phyloP scores from a whole-genome alignment of 2,888 invertebrate species.

The Epicampocera succincta region DNA sequence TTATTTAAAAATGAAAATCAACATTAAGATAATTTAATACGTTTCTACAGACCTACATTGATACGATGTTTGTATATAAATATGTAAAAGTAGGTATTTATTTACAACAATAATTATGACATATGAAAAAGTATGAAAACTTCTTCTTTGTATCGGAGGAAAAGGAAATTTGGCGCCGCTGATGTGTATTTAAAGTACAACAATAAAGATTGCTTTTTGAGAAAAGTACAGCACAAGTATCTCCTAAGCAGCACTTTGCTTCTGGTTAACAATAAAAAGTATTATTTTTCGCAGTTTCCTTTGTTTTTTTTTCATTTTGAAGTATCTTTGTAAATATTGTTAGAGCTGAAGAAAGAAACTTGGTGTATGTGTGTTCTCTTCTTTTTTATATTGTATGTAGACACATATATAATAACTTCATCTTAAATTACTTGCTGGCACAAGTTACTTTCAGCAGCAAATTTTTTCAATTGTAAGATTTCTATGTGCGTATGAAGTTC shows the following conservation, averaged over 20 bases:
- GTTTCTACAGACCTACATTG: background rate
- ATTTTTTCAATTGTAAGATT: background rate
- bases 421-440: conserved; percentile 29
- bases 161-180: conserved; percentile 60
- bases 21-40: conserved; percentile 9
- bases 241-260: conserved; percentile 48
- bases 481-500: background rate
- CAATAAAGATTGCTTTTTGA: conserved; percentile 16
- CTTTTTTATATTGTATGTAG: no score
- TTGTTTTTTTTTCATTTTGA: conserved; percentile 20
- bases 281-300: conserved; percentile 16
- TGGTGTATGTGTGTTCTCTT: background rate
- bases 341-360: conserved; percentile 3
- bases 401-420: conserved; percentile 3
- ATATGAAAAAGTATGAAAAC: conserved; percentile 1
- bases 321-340: conserved; percentile 16
- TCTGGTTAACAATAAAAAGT: conserved; percentile 49
- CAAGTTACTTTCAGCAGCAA: background rate
- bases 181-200: conserved; percentile 21
- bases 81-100: background rate
- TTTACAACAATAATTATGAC: conserved; percentile 28
- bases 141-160: background rate
- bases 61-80: background rate
- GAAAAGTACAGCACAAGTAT: conserved; percentile 15
- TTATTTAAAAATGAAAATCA: no score